phyloP scores from a whole-genome alignment of 37 sponge, comb jelly and placozoan species.

The Beroe forskalii region DNA sequence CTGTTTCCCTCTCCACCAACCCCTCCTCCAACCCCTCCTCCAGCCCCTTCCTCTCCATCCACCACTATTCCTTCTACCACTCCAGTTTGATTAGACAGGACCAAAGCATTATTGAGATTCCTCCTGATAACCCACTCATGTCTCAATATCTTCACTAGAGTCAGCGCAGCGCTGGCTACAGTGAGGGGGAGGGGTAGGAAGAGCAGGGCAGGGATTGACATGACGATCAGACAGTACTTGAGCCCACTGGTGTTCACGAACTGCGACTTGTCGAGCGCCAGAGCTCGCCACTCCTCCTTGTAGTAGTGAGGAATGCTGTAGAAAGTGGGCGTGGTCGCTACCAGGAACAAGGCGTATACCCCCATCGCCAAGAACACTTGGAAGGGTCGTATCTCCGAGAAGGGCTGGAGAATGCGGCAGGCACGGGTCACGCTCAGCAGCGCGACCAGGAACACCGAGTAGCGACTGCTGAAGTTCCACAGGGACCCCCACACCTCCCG shows the following conservation, averaged over 20 bases:
- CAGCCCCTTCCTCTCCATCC: no score
- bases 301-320: constrained; percentile 52
- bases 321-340: constrained; percentile 48
- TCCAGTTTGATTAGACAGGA: no score
- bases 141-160: neutral
- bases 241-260: neutral
- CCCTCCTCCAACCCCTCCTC: no score
- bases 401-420: neutral
- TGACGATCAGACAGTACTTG: constrained; percentile 13
- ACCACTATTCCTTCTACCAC: no score
- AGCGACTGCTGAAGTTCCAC: constrained; percentile 51
- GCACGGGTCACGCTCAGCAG: constrained; percentile 20
- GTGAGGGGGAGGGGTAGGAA: constrained; percentile 16
- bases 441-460: constrained; percentile 21
- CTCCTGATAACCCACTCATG: neutral
- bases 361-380: neutral
- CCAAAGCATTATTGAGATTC: no score
- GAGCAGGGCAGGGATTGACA: neutral
- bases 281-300: constrained; percentile 43
- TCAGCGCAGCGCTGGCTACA: neutral
- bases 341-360: constrained; percentile 20
- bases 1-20: neutral
- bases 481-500: constrained; percentile 55
- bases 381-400: neutral
- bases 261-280: constrained; percentile 53